Conservation (phyloP, 2,113 vertebrate genomes). For the Hippocampus guttulatus region DNA sequence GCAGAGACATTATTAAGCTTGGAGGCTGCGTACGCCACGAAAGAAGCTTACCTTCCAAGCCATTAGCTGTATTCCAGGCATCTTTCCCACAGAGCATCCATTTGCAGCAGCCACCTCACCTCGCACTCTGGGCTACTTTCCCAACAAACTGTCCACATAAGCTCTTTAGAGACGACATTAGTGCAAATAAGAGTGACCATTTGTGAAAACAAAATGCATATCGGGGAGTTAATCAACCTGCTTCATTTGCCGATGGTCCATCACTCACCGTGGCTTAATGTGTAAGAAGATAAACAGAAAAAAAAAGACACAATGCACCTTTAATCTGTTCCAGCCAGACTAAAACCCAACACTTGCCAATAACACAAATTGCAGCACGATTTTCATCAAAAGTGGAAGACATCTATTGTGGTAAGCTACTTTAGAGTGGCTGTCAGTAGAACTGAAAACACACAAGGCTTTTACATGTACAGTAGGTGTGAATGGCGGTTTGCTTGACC, state of each 20-base stretch:
- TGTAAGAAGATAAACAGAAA: conserved; percentile 38
- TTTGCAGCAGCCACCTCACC: conserved; percentile 10
- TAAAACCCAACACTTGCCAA: conserved; percentile 38
- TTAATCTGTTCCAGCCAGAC: conserved; percentile 35
- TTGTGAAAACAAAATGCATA: conserved; percentile 38
- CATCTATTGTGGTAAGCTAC: conserved; percentile 29
- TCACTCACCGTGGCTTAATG: conserved; percentile 47
- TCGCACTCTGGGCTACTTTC: conserved; percentile 4
- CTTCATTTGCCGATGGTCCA: conserved; percentile 46
- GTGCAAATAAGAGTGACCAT: conserved; percentile 30
- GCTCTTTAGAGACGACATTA: conserved; percentile 50
- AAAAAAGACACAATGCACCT: conserved; percentile 13
- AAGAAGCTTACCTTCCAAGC: conserved; percentile 40
- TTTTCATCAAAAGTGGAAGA: conserved; percentile 60
- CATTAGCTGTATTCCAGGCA: conserved; percentile 37
- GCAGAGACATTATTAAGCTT: too few relatives aligned
- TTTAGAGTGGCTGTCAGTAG: neutral
- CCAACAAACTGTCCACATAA: conserved; percentile 37
- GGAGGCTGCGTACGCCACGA: conserved; percentile 15
- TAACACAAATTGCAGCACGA: conserved; percentile 49
- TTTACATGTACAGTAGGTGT: too few relatives aligned
- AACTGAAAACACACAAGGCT: too few relatives aligned
- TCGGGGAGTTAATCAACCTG: conserved; percentile 56
- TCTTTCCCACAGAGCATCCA: conserved; percentile 22
- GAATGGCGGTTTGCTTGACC: too few relatives aligned